Evolutionary conservation across 35 echinoderm and acorn worm genomes (phyloP), one percentile per base, ranked within the genome.

Genomic region (Apostichopus parvimensis): DNA sequence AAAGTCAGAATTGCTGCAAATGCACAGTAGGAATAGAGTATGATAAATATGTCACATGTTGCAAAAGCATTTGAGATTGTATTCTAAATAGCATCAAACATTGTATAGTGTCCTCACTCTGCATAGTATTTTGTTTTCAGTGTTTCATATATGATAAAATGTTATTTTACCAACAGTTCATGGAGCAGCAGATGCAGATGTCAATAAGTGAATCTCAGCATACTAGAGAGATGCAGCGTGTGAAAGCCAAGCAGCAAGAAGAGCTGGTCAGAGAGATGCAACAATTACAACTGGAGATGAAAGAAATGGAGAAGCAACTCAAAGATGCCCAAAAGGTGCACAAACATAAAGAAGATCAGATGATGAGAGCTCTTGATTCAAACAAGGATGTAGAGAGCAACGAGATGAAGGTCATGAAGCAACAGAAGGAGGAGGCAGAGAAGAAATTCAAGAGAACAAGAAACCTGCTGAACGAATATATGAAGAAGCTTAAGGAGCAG

Each of bases 401-500:
- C 4, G 91, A 99, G 71, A 85, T 96, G 58, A 96, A 81, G 70
- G 62, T 56, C 12, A 52, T 99, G 65, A 93, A 78, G 23, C 91
- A 96, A n/a, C 84, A 87, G 83, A 96, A 91, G 65, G 93, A 58
- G 77, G 94, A 99, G 82, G 56, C 92, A 9, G 97, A 99, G 89
- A 99, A 90, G 92, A 96, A 96, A 72, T 93, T 93, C 79, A 94
- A 87, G 72, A 96, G 94, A 66, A 95, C 92, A 55, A 92, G 95
- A 72, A 90, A 75, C 14, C 34, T 95, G 88, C 61, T 99, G 80
- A 95, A 99, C 94, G 97, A 99, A 22, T 96, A 99, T 66, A 94
- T 99, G 90, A 99, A 87, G 91, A 93, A 96, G 77, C 93, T 99
- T 1, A 96, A 95, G 80, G 97, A 99, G 80, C 95, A 94, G 95